A percentile compares a stretch with the other conserved stretches of the same genome.
phyloP scores from a whole-genome alignment of 2,888 invertebrate species.

The Apamea monoglypha region DNA sequence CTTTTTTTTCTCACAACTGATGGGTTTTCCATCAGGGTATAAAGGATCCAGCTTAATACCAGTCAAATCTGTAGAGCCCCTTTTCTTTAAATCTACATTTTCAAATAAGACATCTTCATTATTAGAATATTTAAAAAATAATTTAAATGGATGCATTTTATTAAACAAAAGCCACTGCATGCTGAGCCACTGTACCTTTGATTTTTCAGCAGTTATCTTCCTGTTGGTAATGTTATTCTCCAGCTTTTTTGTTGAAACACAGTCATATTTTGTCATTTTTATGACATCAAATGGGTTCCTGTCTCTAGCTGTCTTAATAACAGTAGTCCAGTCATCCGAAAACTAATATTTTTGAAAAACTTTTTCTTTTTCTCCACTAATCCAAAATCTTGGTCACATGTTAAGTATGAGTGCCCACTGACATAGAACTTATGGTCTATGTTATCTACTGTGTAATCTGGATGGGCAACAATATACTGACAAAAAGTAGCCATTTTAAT shows the following conservation, averaged over 20 bases:
- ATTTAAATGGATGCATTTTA: conserved; percentile 31
- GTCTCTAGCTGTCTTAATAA: too few species aligned
- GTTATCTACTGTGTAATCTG: too few species aligned
- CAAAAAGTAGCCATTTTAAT: too few species aligned
- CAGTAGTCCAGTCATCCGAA: too few species aligned
- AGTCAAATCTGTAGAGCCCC: conserved; percentile 35
- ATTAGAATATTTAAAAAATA: conserved; percentile 53
- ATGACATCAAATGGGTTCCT: conserved; percentile 55
- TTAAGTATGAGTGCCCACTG: too few species aligned
- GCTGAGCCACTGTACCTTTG: conserved; percentile 50
- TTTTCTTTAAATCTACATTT: conserved; percentile 54
- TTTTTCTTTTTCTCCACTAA: too few species aligned
- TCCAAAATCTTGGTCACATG: too few species aligned
- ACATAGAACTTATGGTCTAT: too few species aligned
- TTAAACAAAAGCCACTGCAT: conserved; percentile 44
- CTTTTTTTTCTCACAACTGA: too few species aligned
- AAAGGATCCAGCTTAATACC: conserved; percentile 38
- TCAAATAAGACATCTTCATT: conserved; percentile 49
- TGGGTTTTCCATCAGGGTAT: too few species aligned
- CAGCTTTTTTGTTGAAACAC: conserved; percentile 55
- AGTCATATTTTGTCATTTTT: conserved; percentile 57
- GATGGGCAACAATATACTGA: too few species aligned
- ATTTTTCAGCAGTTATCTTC: conserved; percentile 53
- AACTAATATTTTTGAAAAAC: too few species aligned
- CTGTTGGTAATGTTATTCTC: conserved; percentile 59